A percentile compares a stretch with the other conserved stretches of the same genome.
phyloP scores from a whole-genome alignment of 1,140 invertebrate species.

The Drosophila prosaltans region DNA sequence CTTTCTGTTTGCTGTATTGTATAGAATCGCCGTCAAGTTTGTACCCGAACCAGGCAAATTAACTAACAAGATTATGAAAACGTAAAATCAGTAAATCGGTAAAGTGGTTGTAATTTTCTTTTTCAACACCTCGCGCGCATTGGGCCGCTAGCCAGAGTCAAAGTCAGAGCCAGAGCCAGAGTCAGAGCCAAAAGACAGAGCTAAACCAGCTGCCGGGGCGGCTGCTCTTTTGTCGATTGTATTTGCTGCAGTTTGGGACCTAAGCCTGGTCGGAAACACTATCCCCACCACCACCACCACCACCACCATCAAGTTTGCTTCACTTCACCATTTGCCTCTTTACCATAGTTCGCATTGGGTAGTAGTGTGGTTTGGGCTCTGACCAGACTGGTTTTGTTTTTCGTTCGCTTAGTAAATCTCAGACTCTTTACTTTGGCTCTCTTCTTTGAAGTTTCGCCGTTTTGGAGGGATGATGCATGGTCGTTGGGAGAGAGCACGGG shows the following conservation, averaged over 20 bases:
- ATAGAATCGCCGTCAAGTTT: slow-evolving; percentile 45
- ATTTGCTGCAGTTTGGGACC: slow-evolving; percentile 13
- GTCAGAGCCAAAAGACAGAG: slow-evolving; percentile 30
- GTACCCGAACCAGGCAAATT: slow-evolving; percentile 68
- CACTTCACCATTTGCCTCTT: slow-evolving; percentile 50
- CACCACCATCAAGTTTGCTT: slow-evolving; percentile 24
- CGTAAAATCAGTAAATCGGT: slow-evolving; percentile 82
- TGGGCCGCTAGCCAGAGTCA: slow-evolving; percentile 71
- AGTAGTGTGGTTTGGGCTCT: slow-evolving; percentile 51
- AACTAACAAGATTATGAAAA: slow-evolving; percentile 82
- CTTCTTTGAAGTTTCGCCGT: slow-evolving; percentile 78
- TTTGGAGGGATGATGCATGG: slow-evolving; percentile 78
- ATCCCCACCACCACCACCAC: slow-evolving; percentile 23
- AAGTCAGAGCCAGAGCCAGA: slow-evolving; percentile 51
- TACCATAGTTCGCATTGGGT: slow-evolving; percentile 22
- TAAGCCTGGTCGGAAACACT: slow-evolving; percentile 45
- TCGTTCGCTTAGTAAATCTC: slow-evolving; percentile 77
- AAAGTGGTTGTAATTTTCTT: slow-evolving; percentile 82
- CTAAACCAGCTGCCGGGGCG: slow-evolving; percentile 58
- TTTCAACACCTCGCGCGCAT: slow-evolving; percentile 80
- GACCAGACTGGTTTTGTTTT: slow-evolving; percentile 61
- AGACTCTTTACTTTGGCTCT: slow-evolving; percentile 76
- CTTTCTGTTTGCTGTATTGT: slow-evolving; percentile 55
- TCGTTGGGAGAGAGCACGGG: slow-evolving; percentile 80
- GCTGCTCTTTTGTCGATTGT: slow-evolving; percentile 63